Evolutionary conservation across 2,888 invertebrate genomes (phyloP).

Genomic region (Athripsodes cinereus): DNA sequence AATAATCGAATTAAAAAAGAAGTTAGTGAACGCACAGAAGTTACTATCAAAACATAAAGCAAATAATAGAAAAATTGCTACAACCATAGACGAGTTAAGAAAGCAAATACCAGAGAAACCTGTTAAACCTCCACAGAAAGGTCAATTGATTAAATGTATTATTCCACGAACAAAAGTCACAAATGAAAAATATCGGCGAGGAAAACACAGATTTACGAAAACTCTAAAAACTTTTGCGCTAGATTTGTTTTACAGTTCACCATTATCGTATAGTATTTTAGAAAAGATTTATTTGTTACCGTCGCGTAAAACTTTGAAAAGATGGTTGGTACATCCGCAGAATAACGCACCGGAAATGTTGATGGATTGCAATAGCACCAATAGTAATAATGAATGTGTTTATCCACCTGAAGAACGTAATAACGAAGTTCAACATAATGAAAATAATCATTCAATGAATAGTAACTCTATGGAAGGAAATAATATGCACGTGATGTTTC

Average conservation of each 20-base stretch:
- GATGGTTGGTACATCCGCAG: not conserved
- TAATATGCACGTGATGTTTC: not conserved
- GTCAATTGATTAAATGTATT: not conserved
- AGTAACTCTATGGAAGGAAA: not conserved
- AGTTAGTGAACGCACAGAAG: not conserved
- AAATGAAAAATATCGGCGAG: not conserved
- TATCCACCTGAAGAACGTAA: not conserved
- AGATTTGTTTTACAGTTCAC: not conserved
- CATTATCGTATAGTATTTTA: not conserved
- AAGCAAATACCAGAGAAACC: not conserved
- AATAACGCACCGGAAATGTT: not conserved
- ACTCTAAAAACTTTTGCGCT: not conserved
- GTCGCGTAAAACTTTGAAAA: not conserved
- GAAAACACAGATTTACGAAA: not conserved
- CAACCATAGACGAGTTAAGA: not conserved
- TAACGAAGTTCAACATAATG: not conserved
- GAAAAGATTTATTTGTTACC: not conserved
- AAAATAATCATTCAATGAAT: not conserved
- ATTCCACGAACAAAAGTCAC: not conserved
- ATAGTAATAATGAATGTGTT: not conserved
- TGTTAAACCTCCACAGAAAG: not conserved
- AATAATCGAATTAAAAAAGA: not conserved
- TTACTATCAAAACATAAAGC: not conserved
- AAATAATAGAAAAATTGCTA: not conserved
- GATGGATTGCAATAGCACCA: too few relatives aligned